Conservation (phyloP, 1,140 invertebrate genomes). For the Caenorhabditis briggsae region DNA sequence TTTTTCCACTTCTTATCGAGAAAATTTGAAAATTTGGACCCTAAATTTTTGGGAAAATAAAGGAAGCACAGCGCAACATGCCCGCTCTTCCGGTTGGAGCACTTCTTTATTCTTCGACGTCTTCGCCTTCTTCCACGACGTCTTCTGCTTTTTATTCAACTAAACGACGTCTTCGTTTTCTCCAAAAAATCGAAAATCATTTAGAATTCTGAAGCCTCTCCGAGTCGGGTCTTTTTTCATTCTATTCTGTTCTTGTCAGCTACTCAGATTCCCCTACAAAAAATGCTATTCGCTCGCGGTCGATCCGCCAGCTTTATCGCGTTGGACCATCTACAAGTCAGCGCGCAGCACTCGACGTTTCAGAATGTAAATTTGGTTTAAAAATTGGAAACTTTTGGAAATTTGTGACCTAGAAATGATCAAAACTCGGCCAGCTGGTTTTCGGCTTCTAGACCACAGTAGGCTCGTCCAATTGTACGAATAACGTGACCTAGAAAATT, state of each 20-base stretch:
- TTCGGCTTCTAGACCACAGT: too few relatives aligned
- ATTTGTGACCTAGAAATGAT: not conserved
- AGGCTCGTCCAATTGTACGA: too few relatives aligned
- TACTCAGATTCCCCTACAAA: not conserved
- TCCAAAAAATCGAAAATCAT: slow-evolving; percentile 2
- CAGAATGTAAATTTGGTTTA: slow-evolving; percentile 36
- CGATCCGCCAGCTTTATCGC: slow-evolving; percentile 63
- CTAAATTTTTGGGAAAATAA: too few relatives aligned
- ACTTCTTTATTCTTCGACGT: not conserved
- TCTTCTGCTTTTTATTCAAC: not conserved
- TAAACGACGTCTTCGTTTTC: not conserved
- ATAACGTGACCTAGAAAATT: too few relatives aligned
- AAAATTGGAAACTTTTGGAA: not conserved
- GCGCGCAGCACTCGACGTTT: not conserved
- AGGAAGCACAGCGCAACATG: not conserved
- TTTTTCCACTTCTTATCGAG: too few relatives aligned
- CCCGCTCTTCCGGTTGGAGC: not conserved
- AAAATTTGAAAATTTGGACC: too few relatives aligned
- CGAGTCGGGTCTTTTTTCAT: not conserved
- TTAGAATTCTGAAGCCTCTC: not conserved
- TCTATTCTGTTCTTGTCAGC: not conserved
- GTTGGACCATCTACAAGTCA: slow-evolving; percentile 51
- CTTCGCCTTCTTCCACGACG: too few relatives aligned
- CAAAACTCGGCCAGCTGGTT: too few relatives aligned
- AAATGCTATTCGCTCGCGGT: slow-evolving; percentile 64